A percentile compares a stretch with the other conserved stretches of the same genome.
Evolutionary conservation across 2,113 vertebrate genomes (phyloP).

Genomic region (Scartelaos histophorus): DNA sequence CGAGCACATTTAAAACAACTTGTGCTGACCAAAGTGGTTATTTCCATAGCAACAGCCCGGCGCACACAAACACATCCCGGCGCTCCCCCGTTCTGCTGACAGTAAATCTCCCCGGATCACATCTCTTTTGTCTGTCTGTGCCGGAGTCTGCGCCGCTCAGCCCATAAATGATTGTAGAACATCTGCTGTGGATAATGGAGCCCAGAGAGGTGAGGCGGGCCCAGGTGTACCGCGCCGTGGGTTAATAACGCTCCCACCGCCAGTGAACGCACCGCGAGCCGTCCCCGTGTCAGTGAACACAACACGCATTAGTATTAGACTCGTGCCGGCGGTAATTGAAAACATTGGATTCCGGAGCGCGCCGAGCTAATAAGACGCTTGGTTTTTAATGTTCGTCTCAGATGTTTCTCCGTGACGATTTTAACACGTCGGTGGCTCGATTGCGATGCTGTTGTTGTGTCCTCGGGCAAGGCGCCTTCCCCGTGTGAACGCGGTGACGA

Average conservation of each 20-base stretch:
- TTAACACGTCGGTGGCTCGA: neutral
- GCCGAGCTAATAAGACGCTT: conserved; percentile 36
- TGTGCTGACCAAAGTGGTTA: no score
- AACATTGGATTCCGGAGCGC: conserved; percentile 53
- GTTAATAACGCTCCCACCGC: conserved; percentile 66
- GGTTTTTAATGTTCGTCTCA: neutral
- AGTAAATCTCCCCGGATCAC: neutral
- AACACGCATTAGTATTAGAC: conserved; percentile 59
- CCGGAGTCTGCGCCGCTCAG: conserved; percentile 42
- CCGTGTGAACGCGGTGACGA: neutral
- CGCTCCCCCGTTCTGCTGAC: neutral
- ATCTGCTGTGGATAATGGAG: conserved; percentile 80
- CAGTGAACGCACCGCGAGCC: conserved; percentile 34
- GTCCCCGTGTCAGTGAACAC: conserved; percentile 59
- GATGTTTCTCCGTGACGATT: neutral
- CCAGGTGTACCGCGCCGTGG: conserved; percentile 72
- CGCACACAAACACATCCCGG: no score
- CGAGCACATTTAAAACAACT: no score
- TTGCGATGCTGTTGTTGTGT: neutral
- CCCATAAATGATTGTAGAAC: conserved; percentile 81
- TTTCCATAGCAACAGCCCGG: no score
- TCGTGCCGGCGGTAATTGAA: conserved; percentile 69
- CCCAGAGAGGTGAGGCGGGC: conserved; percentile 67
- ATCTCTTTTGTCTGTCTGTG: conserved; percentile 24
- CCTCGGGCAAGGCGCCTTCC: no score